Evolutionary conservation across 2,888 invertebrate genomes (phyloP), one percentile per base, ranked within the genome.

Genomic region (Pachymerium ferrugineum): DNA sequence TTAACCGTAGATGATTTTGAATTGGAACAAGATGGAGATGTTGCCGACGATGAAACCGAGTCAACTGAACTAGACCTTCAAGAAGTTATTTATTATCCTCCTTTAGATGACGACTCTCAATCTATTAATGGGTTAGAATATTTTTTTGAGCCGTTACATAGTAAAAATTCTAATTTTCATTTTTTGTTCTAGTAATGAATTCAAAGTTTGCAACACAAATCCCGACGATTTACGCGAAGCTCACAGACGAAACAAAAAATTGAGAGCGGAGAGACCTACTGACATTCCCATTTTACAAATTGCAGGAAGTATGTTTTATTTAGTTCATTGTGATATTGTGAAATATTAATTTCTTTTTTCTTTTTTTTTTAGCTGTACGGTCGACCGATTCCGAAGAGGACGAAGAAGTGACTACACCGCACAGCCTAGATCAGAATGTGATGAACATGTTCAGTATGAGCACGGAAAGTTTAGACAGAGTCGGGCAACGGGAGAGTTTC

Each of bases 201-300:
- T 92, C 80, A 91, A 91, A 80, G 92, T 94, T 47, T 93, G 91
- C 80, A 93, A 93, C 73, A 92, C 93, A 88, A 92, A 93, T 80
- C 91, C 89, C 0, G 91, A 92, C 38, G 93, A 93, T 80, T 83
- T 93, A 74, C 85, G 93, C 0, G 90, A 90, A 82, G 92, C 90
- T 0, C 86, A 90, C 79, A 85, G 91, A 1, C 87, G 89, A 31
- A 86, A 87, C 35, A 89, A 89, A 81, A 87, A 89, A 67, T 79
- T 81, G 69, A 80, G 83, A 0, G 81, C 84, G 0, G 83, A 86
- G 0, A 79, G 81, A 19, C 80, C 85, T 3, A 42, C 78, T 83
- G 14, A 77, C 35, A 68, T 77, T 4, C 74, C 76, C 3, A 69
- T 75, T n/a, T 35, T 70, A 22, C 31, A 71, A 10, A 74, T 73